phyloP scores from a whole-genome alignment of 53 echinoderm and acorn worm species.

The Holothuria leucospilota region DNA sequence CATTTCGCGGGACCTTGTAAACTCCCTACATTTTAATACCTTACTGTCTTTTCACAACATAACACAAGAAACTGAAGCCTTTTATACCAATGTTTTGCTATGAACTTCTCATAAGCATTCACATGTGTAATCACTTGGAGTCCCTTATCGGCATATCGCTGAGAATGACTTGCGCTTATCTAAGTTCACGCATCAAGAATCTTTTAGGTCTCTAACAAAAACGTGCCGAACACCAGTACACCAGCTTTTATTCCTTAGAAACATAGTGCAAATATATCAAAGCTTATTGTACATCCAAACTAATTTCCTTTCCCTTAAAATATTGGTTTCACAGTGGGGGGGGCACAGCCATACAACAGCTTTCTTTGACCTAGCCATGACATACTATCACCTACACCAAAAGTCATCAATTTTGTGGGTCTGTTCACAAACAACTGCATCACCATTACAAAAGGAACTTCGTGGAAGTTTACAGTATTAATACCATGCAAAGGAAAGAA shows the following conservation, averaged over 20 bases:
- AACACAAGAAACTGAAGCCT: conserved; percentile 10
- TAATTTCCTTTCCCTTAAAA: background rate
- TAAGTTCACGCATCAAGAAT: conserved; percentile 19
- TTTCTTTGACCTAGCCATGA: too few relatives aligned
- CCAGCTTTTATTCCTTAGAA: conserved; percentile 20
- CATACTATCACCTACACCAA: background rate
- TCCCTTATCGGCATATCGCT: background rate
- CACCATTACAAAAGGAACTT: background rate
- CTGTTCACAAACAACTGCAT: conserved; percentile 1
- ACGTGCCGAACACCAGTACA: conserved; percentile 8
- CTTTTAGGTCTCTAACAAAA: conserved; percentile 1
- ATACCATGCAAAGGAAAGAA: too few relatives aligned
- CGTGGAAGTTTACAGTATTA: background rate
- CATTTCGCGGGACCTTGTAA: too few relatives aligned
- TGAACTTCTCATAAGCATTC: background rate
- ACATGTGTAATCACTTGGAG: background rate
- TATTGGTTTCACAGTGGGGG: conserved; percentile 23
- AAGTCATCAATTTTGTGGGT: background rate
- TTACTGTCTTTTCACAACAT: conserved; percentile 6
- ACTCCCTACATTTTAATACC: too few relatives aligned
- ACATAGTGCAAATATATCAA: conserved; percentile 27
- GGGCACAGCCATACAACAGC: background rate
- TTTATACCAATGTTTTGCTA: background rate
- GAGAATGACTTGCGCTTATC: conserved; percentile 12
- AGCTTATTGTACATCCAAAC: background rate